Base-by-base conservation (phyloP, 2,797 vertebrate genomes). In the Ctenopoma kingsleyae region DNA sequence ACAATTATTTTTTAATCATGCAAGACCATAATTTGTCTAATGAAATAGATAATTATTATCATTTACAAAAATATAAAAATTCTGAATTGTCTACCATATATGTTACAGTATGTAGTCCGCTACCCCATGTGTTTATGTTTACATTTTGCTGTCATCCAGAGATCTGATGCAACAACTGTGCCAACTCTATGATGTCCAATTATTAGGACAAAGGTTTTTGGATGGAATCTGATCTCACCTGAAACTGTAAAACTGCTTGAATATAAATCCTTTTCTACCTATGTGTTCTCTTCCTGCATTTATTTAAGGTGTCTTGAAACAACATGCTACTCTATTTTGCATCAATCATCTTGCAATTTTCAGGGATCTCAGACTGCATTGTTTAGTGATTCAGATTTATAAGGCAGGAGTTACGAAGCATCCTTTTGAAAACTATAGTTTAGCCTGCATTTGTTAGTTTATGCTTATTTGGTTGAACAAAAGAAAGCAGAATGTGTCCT, bases 361-460 rank as follows among this genome's bases (percentile, higher is more conserved):
- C 87, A 93, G 89, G 90, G 89, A 91, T 88, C 81, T 91, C 86
- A 85, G 82, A 91, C 79, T 87, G 85, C 72, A 85, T 82, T 89
- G 86, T 89, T 86, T 35, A 78, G 81, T 80, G 76, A 88, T 74
- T 80, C 75, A 56, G 67, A 83, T 74, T 88, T 80, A 46, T 20
- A 46, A 6, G 9, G n/a, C 19, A 20, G 19, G 53, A 67, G 65
- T 75, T 70, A 61, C 20, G 44, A 74, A 71, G 59, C 52, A 84
- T 84, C 62, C 44, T 84, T 89, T 88, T 80, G 64, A 78, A 81
- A 75, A 85, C 32, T 46, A 70, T 61, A 70, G 51, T 83, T 87
- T 77, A 69, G 81, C 76, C 76, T 89, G 79, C 71, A 87, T 89
- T 80, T 86, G 87, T 93, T 88, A 85, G 73, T 82, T 75, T 84